Base-by-base conservation (phyloP, 1,140 invertebrate genomes). In the Cotesia glomerata region DNA sequence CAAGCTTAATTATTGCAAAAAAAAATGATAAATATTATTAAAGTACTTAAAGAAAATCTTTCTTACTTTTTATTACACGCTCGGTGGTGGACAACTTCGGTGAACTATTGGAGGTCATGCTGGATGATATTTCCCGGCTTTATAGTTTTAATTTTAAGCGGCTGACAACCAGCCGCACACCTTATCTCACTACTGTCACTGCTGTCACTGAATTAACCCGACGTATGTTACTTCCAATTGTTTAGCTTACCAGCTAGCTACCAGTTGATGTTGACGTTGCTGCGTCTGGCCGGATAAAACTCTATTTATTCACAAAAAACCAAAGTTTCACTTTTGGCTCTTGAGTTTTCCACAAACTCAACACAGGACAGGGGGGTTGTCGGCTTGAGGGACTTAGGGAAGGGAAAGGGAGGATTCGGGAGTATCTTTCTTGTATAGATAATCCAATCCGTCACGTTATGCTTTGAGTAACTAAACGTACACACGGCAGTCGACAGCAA, bases 11-110 rank as follows among this genome's bases (percentile, higher is more conserved):
- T n/a, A n/a, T n/a, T n/a, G n/a, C n/a, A n/a, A n/a, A n/a, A n/a
- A n/a, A n/a, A n/a, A n/a, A n/a, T n/a, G n/a, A n/a, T n/a, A n/a
- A n/a, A n/a, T n/a, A n/a, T n/a, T n/a, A n/a, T n/a, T n/a, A n/a
- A n/a, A n/a, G n/a, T n/a, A n/a, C n/a, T n/a, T n/a, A n/a, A n/a
- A n/a, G n/a, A n/a, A n/a, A n/a, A n/a, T n/a, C 11, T 9, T 45
- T 45, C 90, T 92, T 90, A 93, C 92, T 91, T 91, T 92, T 91
- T 77, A 92, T 90, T 80, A 92, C 90, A 84, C 92, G 90, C 77
- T 92, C 92, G 82, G 91, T 92, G 77, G 92, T 92, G 77, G 91
- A 91, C 82, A 91, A 86, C 87, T 92, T 92, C 84, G 89, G 89
- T 77, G 88, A 89, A 77, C 89, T 89, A 82, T 89, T 88, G 77